Evolutionary conservation across 1,140 invertebrate genomes (phyloP), one percentile per base, ranked within the genome.

Genomic region (Steinernema khuongi): DNA sequence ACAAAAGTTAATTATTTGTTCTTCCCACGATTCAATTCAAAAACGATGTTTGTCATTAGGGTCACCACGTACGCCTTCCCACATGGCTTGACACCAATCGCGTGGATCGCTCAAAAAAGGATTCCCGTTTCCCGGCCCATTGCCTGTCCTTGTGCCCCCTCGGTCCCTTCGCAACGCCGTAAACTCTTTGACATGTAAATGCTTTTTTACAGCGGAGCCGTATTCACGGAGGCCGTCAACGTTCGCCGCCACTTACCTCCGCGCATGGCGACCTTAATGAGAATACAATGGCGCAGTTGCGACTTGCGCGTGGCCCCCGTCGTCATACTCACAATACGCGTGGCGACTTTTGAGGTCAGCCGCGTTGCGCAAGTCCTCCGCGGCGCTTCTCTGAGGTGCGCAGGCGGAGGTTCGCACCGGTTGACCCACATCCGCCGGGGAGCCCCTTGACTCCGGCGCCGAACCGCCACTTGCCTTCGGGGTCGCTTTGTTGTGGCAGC

Each of bases 371-470:
- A 60, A 60, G 50, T 60, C 50, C 7, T 41, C n/a, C 50, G 50
- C 22, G 4, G 50, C 50, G 50, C 50, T 60, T 60, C 14, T 60
- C 50, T 11, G 22, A 2, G 36, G 36, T 41, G 7, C 4, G 22
- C 11, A 60, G 50, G 22, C 50, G 50, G 50, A 60, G 50, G 50
- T 60, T 60, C 50, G 50, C 50, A 60, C 50, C 50, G 50, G 50
- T 60, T 60, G 50, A 60, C 50, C 50, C 50, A 60, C 11, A n/a
- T 60, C 50, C 50, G 50, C 7, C 50, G 36, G 7, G 4, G 50
- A 60, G 50, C 50, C 50, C 26, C 50, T 60, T 60, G 50, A 60
- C 50, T 60, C 50, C 50, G 50, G 26, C n/a, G n/a, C 11, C n/a
- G 36, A 41, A 11, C 36, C 50, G 4, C 19, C 50, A 22, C n/a